These are phyloP conservation scores for Prunella fulvescens DNA, from an alignment of 2,113 vertebrate species.

Conservation along the genomic window DNA sequence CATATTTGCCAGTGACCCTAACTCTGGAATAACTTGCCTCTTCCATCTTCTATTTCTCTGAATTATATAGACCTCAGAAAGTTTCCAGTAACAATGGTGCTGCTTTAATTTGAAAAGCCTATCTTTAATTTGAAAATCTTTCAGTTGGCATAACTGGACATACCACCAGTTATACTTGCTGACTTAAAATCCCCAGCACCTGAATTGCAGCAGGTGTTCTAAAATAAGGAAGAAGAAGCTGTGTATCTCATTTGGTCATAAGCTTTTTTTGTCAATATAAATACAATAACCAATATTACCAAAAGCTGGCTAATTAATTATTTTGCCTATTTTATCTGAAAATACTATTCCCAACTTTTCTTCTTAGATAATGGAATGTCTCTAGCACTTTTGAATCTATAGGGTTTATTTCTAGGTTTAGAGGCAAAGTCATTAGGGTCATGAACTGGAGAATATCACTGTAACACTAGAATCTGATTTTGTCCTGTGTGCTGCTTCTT, in stretches of 20 bases:
- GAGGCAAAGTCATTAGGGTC: not conserved
- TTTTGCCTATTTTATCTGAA: not conserved
- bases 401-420: not conserved
- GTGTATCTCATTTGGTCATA: not conserved
- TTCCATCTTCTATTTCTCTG: not conserved
- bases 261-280: not conserved
- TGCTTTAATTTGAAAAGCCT: not conserved
- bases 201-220: not conserved
- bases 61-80: not conserved
- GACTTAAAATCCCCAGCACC: not conserved
- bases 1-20: not conserved
- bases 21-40: not conserved
- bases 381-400: not conserved
- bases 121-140: not conserved
- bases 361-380: not conserved
- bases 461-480: not conserved
- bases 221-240: not conserved
- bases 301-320: not conserved
- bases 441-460: not conserved
- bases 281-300: not conserved
- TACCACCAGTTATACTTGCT: not conserved
- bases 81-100: not conserved
- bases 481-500: not conserved
- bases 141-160: not conserved
- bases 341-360: not conserved